Evolutionary conservation across 2,888 invertebrate species (phyloP).

Genomic region (Biston stratarius): DNA sequence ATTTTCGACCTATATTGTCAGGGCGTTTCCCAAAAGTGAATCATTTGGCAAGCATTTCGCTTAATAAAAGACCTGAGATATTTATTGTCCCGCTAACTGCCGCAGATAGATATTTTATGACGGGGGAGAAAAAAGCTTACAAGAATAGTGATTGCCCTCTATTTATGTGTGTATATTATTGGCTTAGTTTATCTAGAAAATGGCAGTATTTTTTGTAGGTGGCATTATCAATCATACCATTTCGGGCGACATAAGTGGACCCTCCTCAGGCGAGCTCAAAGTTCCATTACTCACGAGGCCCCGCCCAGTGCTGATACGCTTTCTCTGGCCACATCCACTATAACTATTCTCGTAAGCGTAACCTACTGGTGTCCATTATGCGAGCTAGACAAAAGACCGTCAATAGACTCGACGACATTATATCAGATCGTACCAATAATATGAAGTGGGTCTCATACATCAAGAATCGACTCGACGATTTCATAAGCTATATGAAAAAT

Average conservation of each 20-base stretch:
- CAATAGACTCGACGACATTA: slow-evolving; percentile 39
- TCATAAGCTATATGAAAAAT: slow-evolving; percentile 40
- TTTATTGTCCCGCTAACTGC: slow-evolving; percentile 38
- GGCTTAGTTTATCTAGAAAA: slow-evolving; percentile 63
- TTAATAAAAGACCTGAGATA: slow-evolving; percentile 39
- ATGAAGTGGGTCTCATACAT: slow-evolving; percentile 35
- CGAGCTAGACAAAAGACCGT: slow-evolving; percentile 42
- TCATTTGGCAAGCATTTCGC: slow-evolving; percentile 41
- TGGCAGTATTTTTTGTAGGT: slow-evolving; percentile 75
- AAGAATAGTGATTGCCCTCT: slow-evolving; percentile 36
- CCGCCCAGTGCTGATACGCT: slow-evolving; percentile 79
- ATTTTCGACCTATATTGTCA: slow-evolving; percentile 35
- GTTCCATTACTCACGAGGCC: slow-evolving; percentile 82
- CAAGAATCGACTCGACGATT: slow-evolving; percentile 39
- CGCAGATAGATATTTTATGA: slow-evolving; percentile 28
- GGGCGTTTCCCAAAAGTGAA: slow-evolving; percentile 40
- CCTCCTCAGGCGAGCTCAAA: slow-evolving; percentile 82
- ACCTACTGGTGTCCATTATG: slow-evolving; percentile 45
- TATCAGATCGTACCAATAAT: slow-evolving; percentile 40
- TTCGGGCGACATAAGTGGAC: slow-evolving; percentile 83
- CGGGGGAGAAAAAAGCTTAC: slow-evolving; percentile 26
- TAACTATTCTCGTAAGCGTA: slow-evolving; percentile 46
- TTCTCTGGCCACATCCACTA: slow-evolving; percentile 58
- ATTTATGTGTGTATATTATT: slow-evolving; percentile 50
- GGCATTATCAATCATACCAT: slow-evolving; percentile 84